phyloP scores from a whole-genome alignment of 2,797 vertebrate species.

The Danionella dracula region DNA sequence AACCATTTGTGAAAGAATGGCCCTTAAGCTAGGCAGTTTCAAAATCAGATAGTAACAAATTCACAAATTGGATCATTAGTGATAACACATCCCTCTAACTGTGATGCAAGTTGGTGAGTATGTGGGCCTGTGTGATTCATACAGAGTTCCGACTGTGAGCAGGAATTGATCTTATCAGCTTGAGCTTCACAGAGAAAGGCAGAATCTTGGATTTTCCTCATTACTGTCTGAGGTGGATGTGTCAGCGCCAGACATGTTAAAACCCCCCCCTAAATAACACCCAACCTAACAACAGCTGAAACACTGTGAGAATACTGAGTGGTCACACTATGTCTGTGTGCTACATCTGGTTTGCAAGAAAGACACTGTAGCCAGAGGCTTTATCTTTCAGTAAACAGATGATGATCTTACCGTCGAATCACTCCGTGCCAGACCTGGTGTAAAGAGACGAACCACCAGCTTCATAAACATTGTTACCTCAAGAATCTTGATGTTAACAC shows the following conservation, averaged over 20 bases:
- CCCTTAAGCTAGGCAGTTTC: neutral
- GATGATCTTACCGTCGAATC: neutral
- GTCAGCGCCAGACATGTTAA: conserved; percentile 19
- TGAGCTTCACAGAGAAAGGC: neutral
- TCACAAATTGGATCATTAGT: neutral
- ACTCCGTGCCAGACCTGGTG: neutral
- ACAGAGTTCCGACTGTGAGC: conserved; percentile 25
- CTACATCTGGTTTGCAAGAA: conserved; percentile 19
- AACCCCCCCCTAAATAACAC: neutral
- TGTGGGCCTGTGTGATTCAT: conserved; percentile 35
- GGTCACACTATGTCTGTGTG: neutral
- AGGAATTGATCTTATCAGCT: conserved; percentile 9
- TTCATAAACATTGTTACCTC: neutral
- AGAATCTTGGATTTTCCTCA: conserved; percentile 16
- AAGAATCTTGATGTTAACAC: conserved; percentile 1
- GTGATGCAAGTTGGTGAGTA: conserved; percentile 25
- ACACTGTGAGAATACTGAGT: neutral
- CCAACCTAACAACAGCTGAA: conserved; percentile 5
- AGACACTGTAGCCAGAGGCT: conserved; percentile 13
- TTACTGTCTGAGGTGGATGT: conserved; percentile 18
- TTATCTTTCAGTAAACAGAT: conserved; percentile 9
- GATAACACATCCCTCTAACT: conserved; percentile 17
- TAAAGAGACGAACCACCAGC: neutral
- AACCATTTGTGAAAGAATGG: neutral
- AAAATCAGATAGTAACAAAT: no score